phyloP scores from a whole-genome alignment of 2,113 vertebrate genomes.

The Nicator chloris region DNA sequence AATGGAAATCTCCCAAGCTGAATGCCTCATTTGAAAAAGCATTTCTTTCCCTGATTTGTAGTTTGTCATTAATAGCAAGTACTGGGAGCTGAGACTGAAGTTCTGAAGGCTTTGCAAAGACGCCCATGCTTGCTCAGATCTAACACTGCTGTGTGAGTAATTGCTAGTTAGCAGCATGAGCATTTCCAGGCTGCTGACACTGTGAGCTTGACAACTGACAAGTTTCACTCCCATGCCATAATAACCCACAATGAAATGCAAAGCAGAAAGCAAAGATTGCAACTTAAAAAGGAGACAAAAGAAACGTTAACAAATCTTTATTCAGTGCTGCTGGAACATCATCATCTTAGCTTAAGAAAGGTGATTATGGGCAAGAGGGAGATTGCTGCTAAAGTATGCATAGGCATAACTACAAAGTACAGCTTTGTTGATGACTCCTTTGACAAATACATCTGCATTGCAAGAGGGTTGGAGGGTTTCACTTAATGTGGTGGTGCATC shows the following conservation, averaged over 20 bases:
- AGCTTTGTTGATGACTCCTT: background rate
- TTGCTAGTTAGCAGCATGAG: conserved; percentile 35
- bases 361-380: background rate
- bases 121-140: background rate
- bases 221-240: conserved; percentile 8
- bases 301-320: background rate
- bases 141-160: conserved; percentile 6
- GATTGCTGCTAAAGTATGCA: background rate
- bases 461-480: background rate
- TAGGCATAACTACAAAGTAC: background rate
- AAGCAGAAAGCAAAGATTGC: background rate
- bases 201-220: background rate
- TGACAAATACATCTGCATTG: background rate
- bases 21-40: conserved; percentile 41
- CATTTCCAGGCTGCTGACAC: conserved; percentile 4
- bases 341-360: background rate
- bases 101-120: background rate
- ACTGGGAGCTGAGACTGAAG: background rate
- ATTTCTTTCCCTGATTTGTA: background rate
- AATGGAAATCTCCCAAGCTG: conserved; percentile 23
- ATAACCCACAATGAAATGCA: conserved; percentile 52
- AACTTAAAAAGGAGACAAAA: background rate
- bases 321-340: background rate
- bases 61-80: background rate
- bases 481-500: background rate